phyloP scores from a whole-genome alignment of 2,797 vertebrate species.

The Chiroxiphia lanceolata region DNA sequence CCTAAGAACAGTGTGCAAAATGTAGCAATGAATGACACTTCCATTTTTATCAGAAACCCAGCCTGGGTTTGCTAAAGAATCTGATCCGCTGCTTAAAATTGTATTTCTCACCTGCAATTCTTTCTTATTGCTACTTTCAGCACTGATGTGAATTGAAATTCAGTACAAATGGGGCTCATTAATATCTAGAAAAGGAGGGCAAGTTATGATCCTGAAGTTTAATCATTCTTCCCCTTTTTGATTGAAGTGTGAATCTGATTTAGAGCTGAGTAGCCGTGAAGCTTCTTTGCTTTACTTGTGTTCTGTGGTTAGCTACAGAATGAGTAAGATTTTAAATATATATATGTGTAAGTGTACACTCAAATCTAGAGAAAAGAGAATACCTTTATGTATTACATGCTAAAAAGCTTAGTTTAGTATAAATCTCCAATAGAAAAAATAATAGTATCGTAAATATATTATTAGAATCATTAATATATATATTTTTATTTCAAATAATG shows the following conservation, averaged over 20 bases:
- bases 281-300: not conserved
- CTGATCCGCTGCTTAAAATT: not conserved
- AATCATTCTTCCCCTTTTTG: not conserved
- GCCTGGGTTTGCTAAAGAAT: not conserved
- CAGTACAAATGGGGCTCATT: not conserved
- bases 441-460: not conserved
- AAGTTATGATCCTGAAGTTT: not conserved
- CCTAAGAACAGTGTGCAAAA: constrained; percentile 56
- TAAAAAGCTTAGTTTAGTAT: not conserved
- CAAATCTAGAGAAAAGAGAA: not conserved
- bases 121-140: not conserved
- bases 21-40: constrained; percentile 46
- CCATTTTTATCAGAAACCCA: constrained; percentile 53
- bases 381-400: not conserved
- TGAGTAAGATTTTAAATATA: not conserved
- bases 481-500: not conserved
- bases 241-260: not conserved
- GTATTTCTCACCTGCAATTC: not conserved
- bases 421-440: not conserved
- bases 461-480: not conserved
- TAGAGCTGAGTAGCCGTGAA: not conserved
- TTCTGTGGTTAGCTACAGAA: not conserved
- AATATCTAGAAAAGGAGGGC: not conserved
- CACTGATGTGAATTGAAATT: not conserved
- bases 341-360: not conserved